Percentiles rank a stretch among this genome's conserved stretches.
These are phyloP conservation scores for Amazonetta brasiliensis DNA, from an alignment of 2,797 vertebrate species.

Conservation along the genomic window DNA sequence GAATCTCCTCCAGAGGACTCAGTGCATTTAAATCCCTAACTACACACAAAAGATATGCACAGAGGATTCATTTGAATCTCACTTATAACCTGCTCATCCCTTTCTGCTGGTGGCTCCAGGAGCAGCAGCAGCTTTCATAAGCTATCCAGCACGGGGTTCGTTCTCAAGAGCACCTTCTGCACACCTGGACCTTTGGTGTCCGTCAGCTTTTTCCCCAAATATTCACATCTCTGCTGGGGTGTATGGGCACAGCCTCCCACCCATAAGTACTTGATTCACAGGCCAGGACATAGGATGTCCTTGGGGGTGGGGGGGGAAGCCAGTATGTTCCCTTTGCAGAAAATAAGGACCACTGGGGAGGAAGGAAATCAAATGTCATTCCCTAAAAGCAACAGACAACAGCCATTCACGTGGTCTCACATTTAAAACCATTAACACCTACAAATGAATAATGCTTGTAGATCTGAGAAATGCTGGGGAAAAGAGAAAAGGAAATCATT, in stretches of 20 bases:
- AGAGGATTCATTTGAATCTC: neutral
- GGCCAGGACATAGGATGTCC: fast-evolving
- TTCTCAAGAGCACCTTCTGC: neutral
- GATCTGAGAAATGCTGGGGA: neutral
- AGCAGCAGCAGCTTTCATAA: neutral
- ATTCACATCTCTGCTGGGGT: neutral
- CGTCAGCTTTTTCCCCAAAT: neutral
- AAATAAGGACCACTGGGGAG: neutral
- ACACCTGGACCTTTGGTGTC: neutral
- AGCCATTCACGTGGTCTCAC: neutral
- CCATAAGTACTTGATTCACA: neutral
- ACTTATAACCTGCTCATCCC: neutral
- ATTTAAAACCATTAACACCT: neutral
- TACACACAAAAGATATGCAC: neutral
- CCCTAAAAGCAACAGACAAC: neutral
- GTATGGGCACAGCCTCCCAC: neutral
- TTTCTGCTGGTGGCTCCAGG: neutral
- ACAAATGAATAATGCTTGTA: neutral
- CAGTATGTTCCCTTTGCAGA: neutral
- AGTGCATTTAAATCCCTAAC: neutral
- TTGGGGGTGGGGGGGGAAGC: no score
- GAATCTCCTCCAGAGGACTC: neutral
- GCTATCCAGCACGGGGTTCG: neutral
- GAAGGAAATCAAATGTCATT: neutral
- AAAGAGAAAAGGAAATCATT: neutral